Evolutionary conservation across 2,797 vertebrate species (phyloP).

Genomic region (Artibeus jamaicensis): DNA sequence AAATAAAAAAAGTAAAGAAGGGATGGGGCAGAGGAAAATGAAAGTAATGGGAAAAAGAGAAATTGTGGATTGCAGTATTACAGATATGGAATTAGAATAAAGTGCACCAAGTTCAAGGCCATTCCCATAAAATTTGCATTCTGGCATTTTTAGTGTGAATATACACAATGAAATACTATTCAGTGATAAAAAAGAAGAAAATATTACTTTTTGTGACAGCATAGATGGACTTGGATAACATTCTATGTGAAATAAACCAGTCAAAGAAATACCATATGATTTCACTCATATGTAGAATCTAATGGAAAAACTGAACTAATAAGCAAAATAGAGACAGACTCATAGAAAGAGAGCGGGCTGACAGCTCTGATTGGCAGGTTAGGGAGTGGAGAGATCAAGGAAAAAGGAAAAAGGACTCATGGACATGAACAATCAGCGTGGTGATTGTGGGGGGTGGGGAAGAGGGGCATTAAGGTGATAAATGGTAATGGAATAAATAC

Average conservation of each 20-base stretch:
- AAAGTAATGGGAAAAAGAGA: background rate
- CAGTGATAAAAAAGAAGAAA: background rate
- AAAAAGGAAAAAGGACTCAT: background rate
- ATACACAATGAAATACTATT: background rate
- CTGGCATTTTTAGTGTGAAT: background rate
- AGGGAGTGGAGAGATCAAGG: background rate
- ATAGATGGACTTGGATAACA: background rate
- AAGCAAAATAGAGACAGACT: background rate
- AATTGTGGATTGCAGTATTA: background rate
- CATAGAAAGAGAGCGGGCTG: background rate
- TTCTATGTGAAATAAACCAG: background rate
- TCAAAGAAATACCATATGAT: background rate
- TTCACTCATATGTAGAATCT: background rate
- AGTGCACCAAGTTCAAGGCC: background rate
- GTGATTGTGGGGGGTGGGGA: background rate
- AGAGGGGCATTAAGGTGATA: background rate
- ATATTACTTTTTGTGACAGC: background rate
- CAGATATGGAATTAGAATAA: background rate
- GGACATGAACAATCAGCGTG: background rate
- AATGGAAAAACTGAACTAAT: background rate
- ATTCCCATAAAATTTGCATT: background rate
- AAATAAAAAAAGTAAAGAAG: background rate
- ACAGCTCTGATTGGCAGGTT: background rate
- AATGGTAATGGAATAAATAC: background rate
- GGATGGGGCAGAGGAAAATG: background rate